Conservation (phyloP, 1,140 invertebrate species). For the Battus philenor region DNA sequence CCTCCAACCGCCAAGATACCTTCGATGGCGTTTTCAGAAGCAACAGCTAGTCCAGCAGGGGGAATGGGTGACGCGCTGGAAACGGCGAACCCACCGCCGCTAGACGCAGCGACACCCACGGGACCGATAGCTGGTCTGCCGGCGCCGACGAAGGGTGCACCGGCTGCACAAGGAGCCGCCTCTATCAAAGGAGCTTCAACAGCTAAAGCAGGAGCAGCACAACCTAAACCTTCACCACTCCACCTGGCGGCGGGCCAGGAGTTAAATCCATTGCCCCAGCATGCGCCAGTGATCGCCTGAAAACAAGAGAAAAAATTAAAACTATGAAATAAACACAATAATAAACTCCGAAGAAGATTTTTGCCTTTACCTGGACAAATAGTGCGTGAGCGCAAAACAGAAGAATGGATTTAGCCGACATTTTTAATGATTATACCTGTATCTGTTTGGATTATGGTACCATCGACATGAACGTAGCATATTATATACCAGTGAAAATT, state of each 20-base stretch:
- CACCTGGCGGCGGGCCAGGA: background rate
- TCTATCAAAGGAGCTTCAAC: slow-evolving; percentile 3
- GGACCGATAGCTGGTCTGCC: slow-evolving; percentile 4
- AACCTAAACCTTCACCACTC: background rate
- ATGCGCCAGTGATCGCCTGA: background rate
- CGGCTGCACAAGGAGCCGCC: background rate
- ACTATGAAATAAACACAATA: background rate
- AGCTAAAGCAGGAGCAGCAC: background rate
- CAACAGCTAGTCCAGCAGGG: slow-evolving; percentile 8
- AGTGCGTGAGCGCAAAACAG: slow-evolving; percentile 30
- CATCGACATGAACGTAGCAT: background rate
- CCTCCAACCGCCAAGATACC: slow-evolving; percentile 30
- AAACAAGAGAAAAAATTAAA: background rate
- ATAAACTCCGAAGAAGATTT: background rate
- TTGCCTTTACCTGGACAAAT: slow-evolving; percentile 29
- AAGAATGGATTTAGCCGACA: slow-evolving; percentile 29
- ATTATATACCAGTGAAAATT: background rate
- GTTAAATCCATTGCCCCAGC: slow-evolving; percentile 8
- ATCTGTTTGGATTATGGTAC: background rate
- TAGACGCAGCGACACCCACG: slow-evolving; percentile 11
- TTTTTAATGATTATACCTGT: slow-evolving; percentile 2
- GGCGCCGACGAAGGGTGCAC: background rate
- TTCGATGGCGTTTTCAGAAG: slow-evolving; percentile 31
- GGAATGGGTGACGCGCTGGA: slow-evolving; percentile 18
- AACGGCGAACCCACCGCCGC: slow-evolving; percentile 12